Evolutionary conservation across 2,888 invertebrate species (phyloP).

Genomic region (Agrochola litura): DNA sequence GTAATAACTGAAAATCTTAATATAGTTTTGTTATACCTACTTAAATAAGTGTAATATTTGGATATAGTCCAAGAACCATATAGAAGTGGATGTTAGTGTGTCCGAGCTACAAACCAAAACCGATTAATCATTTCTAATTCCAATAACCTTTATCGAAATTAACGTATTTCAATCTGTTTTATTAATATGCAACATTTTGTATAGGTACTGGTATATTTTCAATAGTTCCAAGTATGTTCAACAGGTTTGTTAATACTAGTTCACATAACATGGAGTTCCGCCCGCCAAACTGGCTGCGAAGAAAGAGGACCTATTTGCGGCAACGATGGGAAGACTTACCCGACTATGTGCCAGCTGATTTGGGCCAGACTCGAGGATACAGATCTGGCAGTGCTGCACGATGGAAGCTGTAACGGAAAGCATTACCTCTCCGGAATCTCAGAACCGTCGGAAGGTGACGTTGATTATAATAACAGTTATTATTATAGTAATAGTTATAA

Average conservation of each 20-base stretch:
- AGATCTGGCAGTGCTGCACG: conserved; percentile 59
- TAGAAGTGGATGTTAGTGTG: not conserved
- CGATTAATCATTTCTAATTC: not conserved
- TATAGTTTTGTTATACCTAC: not conserved
- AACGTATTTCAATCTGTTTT: not conserved
- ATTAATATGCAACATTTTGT: not conserved
- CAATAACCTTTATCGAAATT: not conserved
- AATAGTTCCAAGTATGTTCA: not conserved
- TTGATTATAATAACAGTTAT: conserved; percentile 25
- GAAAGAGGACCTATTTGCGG: conserved; percentile 65
- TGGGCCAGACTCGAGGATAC: conserved; percentile 55
- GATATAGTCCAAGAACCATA: not conserved
- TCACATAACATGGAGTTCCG: conserved; percentile 34
- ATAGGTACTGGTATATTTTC: conserved; percentile 1
- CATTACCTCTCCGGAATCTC: fast-evolving
- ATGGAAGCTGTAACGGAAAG: conserved; percentile 50
- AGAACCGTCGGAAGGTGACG: not conserved
- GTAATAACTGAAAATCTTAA: not conserved
- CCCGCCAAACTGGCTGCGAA: conserved; percentile 8
- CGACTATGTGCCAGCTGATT: conserved; percentile 63
- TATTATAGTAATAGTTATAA: conserved; percentile 12
- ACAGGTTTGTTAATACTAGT: conserved; percentile 45
- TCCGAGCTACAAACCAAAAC: not conserved
- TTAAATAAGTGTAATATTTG: not conserved
- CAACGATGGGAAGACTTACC: conserved; percentile 72